Evolutionary conservation across 2,888 invertebrate species (phyloP), one percentile per base, ranked within the genome.

Genomic region (Agonopterix heracliana): DNA sequence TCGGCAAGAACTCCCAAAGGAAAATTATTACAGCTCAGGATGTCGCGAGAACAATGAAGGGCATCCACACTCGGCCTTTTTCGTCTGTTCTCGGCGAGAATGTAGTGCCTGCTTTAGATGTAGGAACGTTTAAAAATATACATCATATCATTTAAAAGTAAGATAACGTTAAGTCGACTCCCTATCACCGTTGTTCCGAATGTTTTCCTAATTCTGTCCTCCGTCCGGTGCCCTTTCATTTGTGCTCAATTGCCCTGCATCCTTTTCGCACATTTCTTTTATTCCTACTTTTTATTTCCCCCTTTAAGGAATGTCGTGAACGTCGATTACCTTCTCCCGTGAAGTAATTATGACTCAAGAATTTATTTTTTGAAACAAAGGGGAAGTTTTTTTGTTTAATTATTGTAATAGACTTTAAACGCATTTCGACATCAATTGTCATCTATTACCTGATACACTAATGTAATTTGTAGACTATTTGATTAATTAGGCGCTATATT

Each of bases 211-310:
- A 82, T 79, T 78, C 70, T 61, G 68, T 71, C 61, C 71, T 63
- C 61, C 64, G 78, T 74, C 77, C 76, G 68, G 71, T 71, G 78
- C 82, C 84, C 84, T 80, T 81, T 81, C 78, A 82, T 83, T 80
- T 75, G 78, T 71, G 72, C 76, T 70, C 81, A 79, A 85, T 86
- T 78, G 82, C 78, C 70, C 71, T 73, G 76, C 77, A 77, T 78
- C 82, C 81, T 81, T 81, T 79, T 78, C 63, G 76, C 76, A 73
- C 78, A 76, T 83, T 87, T 83, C 83, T 84, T 85, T 84, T 80
- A 80, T 80, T 76, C 68, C 59, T 68, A 70, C 69, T 73, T 78
- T 78, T 78, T 71, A 65, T 71, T 70, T 61, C 64, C 71, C 74
- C 74, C 72, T 71, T 68, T 59, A 67, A 75, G 67, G 77, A 81